Evolutionary conservation across 2,888 invertebrate species (phyloP).

Genomic region (Drosophila kanekoi): DNA sequence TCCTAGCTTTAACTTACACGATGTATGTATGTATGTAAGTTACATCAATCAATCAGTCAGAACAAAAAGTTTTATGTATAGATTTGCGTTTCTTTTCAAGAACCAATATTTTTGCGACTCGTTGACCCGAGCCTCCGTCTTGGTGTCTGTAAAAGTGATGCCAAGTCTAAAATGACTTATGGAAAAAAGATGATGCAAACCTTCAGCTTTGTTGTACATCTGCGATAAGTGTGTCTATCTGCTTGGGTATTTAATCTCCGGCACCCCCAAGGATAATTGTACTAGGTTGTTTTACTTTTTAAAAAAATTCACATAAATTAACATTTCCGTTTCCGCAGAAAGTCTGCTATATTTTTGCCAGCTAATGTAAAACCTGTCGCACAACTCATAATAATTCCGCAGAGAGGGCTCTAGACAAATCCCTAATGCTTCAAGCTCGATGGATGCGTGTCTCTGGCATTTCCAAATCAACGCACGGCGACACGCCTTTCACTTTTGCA

Average conservation of each 20-base stretch:
- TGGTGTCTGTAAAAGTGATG: too few species aligned
- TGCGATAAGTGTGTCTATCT: too few species aligned
- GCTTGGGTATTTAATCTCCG: neutral
- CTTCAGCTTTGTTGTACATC: too few species aligned
- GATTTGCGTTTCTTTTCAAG: too few species aligned
- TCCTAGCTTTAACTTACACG: too few species aligned
- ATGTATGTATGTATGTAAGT: too few species aligned
- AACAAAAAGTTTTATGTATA: too few species aligned
- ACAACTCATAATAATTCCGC: conserved; percentile 48
- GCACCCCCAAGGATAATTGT: neutral
- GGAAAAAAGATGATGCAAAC: too few species aligned
- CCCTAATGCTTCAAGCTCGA: conserved; percentile 11
- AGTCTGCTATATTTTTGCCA: neutral
- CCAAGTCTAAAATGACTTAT: too few species aligned
- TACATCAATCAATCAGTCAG: too few species aligned
- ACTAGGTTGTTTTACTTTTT: conserved; percentile 3
- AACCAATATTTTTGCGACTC: too few species aligned
- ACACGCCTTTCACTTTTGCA: conserved; percentile 65
- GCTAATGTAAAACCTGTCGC: conserved; percentile 43
- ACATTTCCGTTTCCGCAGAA: conserved; percentile 6
- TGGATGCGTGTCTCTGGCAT: conserved; percentile 59
- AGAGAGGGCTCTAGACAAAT: conserved; percentile 7
- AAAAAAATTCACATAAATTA: conserved; percentile 6
- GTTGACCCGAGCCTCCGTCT: too few species aligned
- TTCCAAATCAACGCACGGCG: conserved; percentile 67